Evolutionary conservation across 2,888 invertebrate genomes (phyloP).

Genomic region (Athalia circularis): DNA sequence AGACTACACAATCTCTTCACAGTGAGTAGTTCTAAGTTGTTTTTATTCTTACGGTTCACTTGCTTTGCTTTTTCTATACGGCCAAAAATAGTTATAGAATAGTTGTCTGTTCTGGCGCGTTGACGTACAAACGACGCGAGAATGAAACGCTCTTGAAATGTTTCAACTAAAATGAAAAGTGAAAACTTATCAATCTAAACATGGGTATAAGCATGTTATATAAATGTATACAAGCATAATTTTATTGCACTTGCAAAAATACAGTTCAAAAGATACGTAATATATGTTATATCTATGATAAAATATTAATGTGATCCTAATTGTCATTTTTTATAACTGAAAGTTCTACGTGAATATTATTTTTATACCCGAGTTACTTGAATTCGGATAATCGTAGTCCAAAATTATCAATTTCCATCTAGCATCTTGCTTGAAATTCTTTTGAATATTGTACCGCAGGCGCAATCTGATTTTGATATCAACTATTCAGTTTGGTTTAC

Average conservation of each 20-base stretch:
- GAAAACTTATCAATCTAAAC: not conserved
- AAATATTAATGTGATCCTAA: constrained; percentile 16
- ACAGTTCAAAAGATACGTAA: constrained; percentile 58
- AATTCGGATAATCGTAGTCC: too few relatives aligned
- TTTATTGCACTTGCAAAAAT: constrained; percentile 69
- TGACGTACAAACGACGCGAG: constrained; percentile 29
- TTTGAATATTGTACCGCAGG: too few relatives aligned
- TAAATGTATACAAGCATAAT: constrained; percentile 55
- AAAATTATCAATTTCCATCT: too few relatives aligned
- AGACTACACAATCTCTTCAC: constrained; percentile 10
- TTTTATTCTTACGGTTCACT: not conserved
- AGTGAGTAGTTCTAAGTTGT: not conserved
- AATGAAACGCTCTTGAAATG: constrained; percentile 25
- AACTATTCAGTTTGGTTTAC: not conserved
- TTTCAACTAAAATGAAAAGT: constrained; percentile 9
- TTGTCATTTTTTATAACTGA: constrained; percentile 28
- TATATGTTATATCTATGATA: constrained; percentile 42
- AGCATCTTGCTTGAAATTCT: too few relatives aligned
- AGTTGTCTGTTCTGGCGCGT: constrained; percentile 8
- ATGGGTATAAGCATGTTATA: not conserved
- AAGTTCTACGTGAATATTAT: not conserved
- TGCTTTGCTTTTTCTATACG: not conserved
- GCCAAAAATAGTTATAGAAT: constrained; percentile 11
- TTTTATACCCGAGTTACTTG: not conserved
- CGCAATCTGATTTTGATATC: constrained; percentile 10